Evolutionary conservation across 2,797 vertebrate species (phyloP), one percentile per base, ranked within the genome.

Genomic region (Micrastur ruficollis): DNA sequence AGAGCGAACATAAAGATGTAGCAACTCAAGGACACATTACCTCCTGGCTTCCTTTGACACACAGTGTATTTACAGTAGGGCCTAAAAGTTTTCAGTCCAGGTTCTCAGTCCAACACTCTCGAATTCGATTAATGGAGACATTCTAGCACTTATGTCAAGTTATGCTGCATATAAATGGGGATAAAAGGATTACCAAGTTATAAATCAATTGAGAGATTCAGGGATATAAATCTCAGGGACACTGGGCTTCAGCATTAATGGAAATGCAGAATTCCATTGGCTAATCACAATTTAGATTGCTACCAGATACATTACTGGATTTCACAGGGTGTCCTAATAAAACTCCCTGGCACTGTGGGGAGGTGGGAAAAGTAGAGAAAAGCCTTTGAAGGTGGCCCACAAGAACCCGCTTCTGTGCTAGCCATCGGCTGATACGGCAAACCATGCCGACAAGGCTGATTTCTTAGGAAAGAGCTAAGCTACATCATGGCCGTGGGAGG

Each of bases 141-240:
- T 98, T 97, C 91, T 90, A 97, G 95, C 98, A 98, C 98, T 98
- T 98, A 98, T 3, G 65, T 98, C 97, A 98, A 98, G 98, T 98
- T 98, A 97, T 97, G 98, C 96, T 97, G 98, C 97, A 97, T 98
- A 97, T 98, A 98, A 98, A 98, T 98, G 98, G 98, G 97, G 98
- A 98, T 98, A 98, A 98, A 98, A 98, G 98, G 98, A 98, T 98
- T 98, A 98, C 97, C 88, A 95, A 95, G 97, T 98, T 97, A 98
- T 98, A 98, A 98, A 98, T 98, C 98, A 98, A 97, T 98, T 83
- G 97, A 97, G 96, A 98, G 96, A 97, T 98, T 98, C 96, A 91
- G 97, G 93, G 97, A 96, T 97, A 98, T 98, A 98, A 98, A 98
- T 98, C 98, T 98, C 95, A 91, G 96, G 96, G 96, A 97, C 97